Evolutionary conservation across 2,797 vertebrate species (phyloP).

Genomic region (Thaleichthys pacificus): DNA sequence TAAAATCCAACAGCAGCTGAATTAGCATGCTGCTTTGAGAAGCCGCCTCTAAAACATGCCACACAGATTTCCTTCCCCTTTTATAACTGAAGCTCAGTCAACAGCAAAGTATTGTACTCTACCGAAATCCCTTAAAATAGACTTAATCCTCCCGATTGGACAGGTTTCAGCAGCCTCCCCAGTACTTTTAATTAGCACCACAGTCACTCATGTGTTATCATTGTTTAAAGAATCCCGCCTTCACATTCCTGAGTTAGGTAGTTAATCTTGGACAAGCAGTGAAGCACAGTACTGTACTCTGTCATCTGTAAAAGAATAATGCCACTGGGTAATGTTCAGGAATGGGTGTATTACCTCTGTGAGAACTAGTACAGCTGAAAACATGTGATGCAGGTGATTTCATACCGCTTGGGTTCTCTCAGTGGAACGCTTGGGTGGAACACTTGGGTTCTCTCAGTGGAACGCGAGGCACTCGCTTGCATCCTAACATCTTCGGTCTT

Average conservation of each 20-base stretch:
- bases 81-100: slow-evolving; percentile 54
- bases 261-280: slow-evolving; percentile 55
- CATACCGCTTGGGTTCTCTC: too few species aligned
- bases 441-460: too few species aligned
- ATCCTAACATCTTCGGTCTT: too few species aligned
- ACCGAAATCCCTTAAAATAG: slow-evolving; percentile 73
- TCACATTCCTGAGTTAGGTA: slow-evolving; percentile 74
- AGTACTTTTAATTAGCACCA: slow-evolving; percentile 77
- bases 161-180: slow-evolving; percentile 64
- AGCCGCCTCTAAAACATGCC: slow-evolving; percentile 40
- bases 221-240: slow-evolving; percentile 68
- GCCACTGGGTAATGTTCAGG: too few species aligned
- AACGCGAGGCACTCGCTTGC: too few species aligned
- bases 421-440: too few species aligned
- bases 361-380: too few species aligned
- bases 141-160: slow-evolving; percentile 63
- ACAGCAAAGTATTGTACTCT: slow-evolving; percentile 60
- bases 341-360: background rate
- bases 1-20: slow-evolving; percentile 59
- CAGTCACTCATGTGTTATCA: slow-evolving; percentile 69
- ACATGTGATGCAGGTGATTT: too few species aligned
- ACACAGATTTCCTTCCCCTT: slow-evolving; percentile 36
- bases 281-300: background rate
- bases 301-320: too few species aligned
- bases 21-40: slow-evolving; percentile 59